Conservation (phyloP, 2,797 vertebrate genomes). For the Brachyrhaphis roseni region DNA sequence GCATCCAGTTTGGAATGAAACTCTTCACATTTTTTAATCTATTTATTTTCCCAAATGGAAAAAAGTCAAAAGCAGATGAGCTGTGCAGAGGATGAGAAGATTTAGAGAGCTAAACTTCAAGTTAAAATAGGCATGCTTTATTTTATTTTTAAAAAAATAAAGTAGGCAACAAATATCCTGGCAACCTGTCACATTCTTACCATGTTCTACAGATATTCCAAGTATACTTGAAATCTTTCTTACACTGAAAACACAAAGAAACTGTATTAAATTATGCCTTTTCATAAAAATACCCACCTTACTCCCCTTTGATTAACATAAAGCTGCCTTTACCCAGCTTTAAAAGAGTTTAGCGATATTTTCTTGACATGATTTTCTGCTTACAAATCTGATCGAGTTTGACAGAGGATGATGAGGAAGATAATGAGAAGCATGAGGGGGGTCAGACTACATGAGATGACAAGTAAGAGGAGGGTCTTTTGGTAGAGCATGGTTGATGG, state of each 20-base stretch:
- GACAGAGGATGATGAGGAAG: constrained; percentile 33
- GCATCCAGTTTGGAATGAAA: constrained; percentile 59
- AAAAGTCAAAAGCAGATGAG: constrained; percentile 56
- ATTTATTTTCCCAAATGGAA: constrained; percentile 28
- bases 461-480: constrained; percentile 14
- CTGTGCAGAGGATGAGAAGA: constrained; percentile 39
- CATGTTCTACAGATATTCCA: constrained; percentile 99
- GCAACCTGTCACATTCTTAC: constrained; percentile 92
- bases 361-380: constrained; percentile 15
- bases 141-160: constrained; percentile 20
- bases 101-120: constrained; percentile 51
- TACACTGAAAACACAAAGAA: constrained; percentile 99
- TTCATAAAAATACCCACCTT: constrained; percentile 39
- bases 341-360: not conserved
- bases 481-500: constrained; percentile 53
- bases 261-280: constrained; percentile 83
- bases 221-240: constrained; percentile 99
- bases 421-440: constrained; percentile 45
- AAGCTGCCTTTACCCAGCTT: not conserved
- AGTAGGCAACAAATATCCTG: constrained; percentile 76
- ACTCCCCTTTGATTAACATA: constrained; percentile 17
- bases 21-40: constrained; percentile 31
- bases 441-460: constrained; percentile 43
- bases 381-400: constrained; percentile 26
- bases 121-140: constrained; percentile 67